These are phyloP conservation scores for Thera obeliscata DNA, from an alignment of 2,888 invertebrate species.

Conservation along the genomic window DNA sequence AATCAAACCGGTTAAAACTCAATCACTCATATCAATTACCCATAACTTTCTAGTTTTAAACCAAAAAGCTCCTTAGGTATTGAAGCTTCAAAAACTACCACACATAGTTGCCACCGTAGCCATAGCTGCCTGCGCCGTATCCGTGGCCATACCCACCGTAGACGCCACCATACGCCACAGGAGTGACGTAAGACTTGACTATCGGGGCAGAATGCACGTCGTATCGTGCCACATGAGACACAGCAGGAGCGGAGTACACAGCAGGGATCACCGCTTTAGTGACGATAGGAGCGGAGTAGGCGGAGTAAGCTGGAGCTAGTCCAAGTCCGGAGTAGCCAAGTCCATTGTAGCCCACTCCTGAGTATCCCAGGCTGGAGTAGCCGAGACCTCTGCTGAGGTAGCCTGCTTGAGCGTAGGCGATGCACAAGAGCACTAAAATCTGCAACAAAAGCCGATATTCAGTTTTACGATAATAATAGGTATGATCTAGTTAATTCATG, in stretches of 20 bases:
- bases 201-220: constrained; percentile 57
- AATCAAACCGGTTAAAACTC: constrained; percentile 3
- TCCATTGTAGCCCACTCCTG: constrained; percentile 38
- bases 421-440: constrained; percentile 58
- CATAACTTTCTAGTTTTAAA: not conserved
- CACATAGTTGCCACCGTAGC: constrained; percentile 49
- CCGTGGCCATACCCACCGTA: constrained; percentile 29
- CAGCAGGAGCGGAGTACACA: constrained; percentile 52
- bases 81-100: constrained; percentile 48
- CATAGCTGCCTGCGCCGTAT: constrained; percentile 26
- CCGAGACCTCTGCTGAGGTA: constrained; percentile 49
- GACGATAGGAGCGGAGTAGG: constrained; percentile 52
- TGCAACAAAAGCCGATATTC: constrained; percentile 44
- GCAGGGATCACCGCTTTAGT: constrained; percentile 51
- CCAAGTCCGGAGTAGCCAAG: constrained; percentile 48
- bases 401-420: constrained; percentile 59
- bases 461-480: not conserved
- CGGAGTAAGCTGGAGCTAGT: constrained; percentile 47
- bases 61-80: constrained; percentile 4
- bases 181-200: constrained; percentile 52
- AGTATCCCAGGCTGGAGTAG: constrained; percentile 48
- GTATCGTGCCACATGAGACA: constrained; percentile 62
- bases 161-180: constrained; percentile 46
- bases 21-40: constrained; percentile 3
- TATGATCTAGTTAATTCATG: not conserved